Conservation (phyloP, 1,140 invertebrate species). For the Lordiphosa clarofinis region DNA sequence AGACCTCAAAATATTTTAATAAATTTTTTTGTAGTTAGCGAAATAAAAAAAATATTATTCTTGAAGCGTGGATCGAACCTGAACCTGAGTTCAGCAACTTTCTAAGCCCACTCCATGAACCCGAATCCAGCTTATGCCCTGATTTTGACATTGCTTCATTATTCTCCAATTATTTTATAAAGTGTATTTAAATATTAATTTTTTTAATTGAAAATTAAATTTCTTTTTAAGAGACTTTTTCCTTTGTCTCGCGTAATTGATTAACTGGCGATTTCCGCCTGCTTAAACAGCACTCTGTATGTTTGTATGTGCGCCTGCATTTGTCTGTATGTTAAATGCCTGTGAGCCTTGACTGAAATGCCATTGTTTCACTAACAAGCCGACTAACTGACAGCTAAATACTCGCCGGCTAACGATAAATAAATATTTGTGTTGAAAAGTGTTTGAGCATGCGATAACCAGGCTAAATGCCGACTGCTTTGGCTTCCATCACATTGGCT, state of each 20-base stretch:
- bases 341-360: conserved; percentile 45
- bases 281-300: conserved; percentile 14
- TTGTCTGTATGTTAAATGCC: conserved; percentile 34
- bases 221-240: background rate
- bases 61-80: too few relatives aligned
- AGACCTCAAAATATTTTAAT: too few relatives aligned
- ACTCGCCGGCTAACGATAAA: conserved; percentile 27
- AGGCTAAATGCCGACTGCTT: conserved; percentile 17
- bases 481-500: conserved; percentile 1
- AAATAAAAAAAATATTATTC: too few relatives aligned
- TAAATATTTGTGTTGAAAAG: conserved; percentile 57
- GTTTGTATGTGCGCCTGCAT: background rate
- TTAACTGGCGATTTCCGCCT: conserved; percentile 53
- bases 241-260: background rate
- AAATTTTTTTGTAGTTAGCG: too few relatives aligned
- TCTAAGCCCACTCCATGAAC: too few relatives aligned
- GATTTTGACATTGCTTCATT: too few relatives aligned
- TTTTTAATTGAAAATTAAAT: background rate
- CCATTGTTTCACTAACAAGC: conserved; percentile 47
- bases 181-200: background rate
- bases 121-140: too few relatives aligned
- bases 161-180: too few relatives aligned
- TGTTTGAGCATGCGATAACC: conserved; percentile 65
- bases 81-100: too few relatives aligned
- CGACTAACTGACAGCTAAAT: conserved; percentile 25